Percentiles rank a stretch among this genome's conserved stretches.
These are phyloP conservation scores for Microcebus ravelobensis DNA, from an alignment of 2,113 vertebrate genomes.

Conservation along the genomic window DNA sequence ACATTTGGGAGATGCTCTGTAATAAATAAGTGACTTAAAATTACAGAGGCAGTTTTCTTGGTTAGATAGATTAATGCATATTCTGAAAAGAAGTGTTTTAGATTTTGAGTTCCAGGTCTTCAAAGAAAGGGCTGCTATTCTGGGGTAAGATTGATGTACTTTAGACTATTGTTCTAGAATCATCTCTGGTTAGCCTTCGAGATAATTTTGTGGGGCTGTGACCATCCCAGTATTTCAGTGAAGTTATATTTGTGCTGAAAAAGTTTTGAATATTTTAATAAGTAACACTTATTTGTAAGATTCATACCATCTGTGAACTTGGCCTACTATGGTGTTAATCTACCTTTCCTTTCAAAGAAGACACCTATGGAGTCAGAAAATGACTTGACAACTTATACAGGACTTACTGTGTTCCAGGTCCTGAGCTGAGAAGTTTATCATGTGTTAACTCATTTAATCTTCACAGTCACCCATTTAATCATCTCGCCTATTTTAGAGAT, in stretches of 20 bases:
- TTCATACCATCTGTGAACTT: neutral
- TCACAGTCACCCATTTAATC: neutral
- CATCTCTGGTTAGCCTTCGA: neutral
- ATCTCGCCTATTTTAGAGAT: neutral
- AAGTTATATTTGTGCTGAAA: neutral
- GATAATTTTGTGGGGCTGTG: neutral
- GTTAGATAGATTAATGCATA: neutral
- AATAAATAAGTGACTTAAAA: neutral
- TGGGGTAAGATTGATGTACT: neutral
- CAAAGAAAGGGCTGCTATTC: neutral
- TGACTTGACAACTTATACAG: neutral
- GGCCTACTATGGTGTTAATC: neutral
- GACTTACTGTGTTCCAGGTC: neutral
- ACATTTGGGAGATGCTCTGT: neutral
- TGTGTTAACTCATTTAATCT: neutral
- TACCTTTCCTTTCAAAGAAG: neutral
- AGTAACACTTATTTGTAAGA: neutral
- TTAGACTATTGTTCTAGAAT: neutral
- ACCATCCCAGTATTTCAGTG: neutral
- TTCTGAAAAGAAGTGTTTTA: neutral
- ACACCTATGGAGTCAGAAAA: neutral
- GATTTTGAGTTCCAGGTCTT: neutral
- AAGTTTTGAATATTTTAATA: conserved; percentile 8
- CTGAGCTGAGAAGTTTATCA: neutral
- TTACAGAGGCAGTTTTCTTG: neutral